Conservation (phyloP, 2,797 vertebrate genomes). For the Argya squamiceps region DNA sequence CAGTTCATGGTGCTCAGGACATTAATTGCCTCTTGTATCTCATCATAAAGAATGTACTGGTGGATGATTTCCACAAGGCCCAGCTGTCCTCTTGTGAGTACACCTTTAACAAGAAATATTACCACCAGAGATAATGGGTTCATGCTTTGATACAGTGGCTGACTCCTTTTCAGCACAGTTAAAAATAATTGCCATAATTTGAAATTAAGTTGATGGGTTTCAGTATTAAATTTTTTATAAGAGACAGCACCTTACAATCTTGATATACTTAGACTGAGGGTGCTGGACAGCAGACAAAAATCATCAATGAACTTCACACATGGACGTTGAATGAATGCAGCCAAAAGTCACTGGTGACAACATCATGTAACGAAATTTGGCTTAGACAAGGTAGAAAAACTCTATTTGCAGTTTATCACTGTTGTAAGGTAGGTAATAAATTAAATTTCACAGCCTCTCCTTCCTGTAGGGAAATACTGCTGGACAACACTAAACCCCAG, state of each 20-base stretch:
- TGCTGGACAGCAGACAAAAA: neutral
- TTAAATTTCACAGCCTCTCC: neutral
- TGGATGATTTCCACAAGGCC: slow-evolving; percentile 84
- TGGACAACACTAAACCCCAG: neutral
- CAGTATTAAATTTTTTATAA: neutral
- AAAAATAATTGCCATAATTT: neutral
- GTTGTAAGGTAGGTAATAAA: neutral
- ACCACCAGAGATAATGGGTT: neutral
- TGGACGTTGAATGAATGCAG: rapidly evolving
- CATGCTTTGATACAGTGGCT: neutral
- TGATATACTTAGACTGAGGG: neutral
- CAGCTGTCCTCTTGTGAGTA: slow-evolving; percentile 82
- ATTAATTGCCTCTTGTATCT: slow-evolving; percentile 85
- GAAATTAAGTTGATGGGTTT: neutral
- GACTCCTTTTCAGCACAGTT: neutral
- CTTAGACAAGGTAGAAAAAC: neutral
- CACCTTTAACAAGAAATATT: slow-evolving; percentile 79
- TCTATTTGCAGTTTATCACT: neutral
- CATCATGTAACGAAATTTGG: neutral
- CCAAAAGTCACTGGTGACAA: neutral
- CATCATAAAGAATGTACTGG: slow-evolving; percentile 84
- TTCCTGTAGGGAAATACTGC: neutral
- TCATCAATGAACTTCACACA: neutral
- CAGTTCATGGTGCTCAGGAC: slow-evolving; percentile 92
- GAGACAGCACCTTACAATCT: neutral